These are phyloP conservation scores for Agrochola lychnidis DNA, from an alignment of 2,888 invertebrate genomes.

Conservation along the genomic window DNA sequence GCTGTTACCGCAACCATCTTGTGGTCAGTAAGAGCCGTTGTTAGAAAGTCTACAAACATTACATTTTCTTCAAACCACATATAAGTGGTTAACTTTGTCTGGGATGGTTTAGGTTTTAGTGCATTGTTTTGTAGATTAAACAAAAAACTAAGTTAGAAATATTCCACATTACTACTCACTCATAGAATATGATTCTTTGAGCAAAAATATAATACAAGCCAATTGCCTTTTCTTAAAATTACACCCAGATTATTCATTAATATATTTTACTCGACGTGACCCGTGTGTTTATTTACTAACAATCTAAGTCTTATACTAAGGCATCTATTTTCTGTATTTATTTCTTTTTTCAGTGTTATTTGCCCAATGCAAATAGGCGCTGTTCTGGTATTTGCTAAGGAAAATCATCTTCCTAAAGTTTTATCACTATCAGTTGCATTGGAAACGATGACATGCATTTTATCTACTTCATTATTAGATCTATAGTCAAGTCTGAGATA, in stretches of 20 bases:
- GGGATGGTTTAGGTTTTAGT: conserved; percentile 1
- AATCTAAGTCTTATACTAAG: neutral
- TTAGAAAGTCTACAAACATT: conserved; percentile 58
- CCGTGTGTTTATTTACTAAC: neutral
- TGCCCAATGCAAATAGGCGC: neutral
- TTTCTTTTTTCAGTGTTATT: too few species aligned
- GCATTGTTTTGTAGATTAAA: conserved; percentile 16
- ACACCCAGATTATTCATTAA: neutral
- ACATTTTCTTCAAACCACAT: conserved; percentile 57
- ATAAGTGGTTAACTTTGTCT: conserved; percentile 39
- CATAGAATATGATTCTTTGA: too few species aligned
- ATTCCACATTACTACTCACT: neutral
- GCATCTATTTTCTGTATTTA: too few species aligned
- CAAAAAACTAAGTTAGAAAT: neutral
- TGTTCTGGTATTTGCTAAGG: neutral
- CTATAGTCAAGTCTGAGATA: neutral
- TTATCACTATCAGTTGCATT: neutral
- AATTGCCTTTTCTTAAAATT: neutral
- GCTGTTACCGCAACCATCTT: conserved; percentile 70
- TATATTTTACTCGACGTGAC: neutral
- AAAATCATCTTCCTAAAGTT: neutral
- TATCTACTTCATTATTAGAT: neutral
- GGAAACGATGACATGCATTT: neutral
- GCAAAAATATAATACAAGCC: neutral
- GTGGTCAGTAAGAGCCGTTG: conserved; percentile 61